Evolutionary conservation across 2,797 vertebrate genomes (phyloP).

Genomic region (Pyrrhura leucotis): DNA sequence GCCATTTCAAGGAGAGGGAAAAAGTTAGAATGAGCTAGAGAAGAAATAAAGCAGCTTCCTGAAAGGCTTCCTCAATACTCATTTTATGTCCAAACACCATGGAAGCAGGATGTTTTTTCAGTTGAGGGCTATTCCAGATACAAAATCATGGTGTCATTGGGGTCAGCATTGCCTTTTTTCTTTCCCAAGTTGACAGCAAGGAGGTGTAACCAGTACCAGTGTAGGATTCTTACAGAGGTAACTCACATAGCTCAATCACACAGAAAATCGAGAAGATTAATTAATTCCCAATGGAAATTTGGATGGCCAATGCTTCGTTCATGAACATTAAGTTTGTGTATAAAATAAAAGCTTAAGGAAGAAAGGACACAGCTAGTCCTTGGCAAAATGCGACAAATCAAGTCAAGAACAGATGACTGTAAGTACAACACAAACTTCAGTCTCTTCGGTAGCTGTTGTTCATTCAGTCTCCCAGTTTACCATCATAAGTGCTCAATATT

Average conservation of each 20-base stretch:
- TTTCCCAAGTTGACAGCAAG: background rate
- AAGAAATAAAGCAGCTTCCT: background rate
- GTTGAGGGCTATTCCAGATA: background rate
- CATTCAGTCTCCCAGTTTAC: background rate
- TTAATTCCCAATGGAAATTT: background rate
- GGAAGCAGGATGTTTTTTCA: background rate
- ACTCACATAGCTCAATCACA: background rate
- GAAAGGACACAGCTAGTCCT: background rate
- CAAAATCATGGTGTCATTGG: background rate
- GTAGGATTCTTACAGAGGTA: background rate
- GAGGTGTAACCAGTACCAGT: background rate
- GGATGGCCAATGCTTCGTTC: background rate
- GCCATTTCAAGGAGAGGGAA: slow-evolving; percentile 17
- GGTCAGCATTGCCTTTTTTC: background rate
- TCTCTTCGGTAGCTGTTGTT: background rate
- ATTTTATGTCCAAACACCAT: background rate
- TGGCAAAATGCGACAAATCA: background rate
- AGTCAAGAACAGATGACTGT: background rate
- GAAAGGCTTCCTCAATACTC: background rate
- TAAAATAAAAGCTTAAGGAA: background rate
- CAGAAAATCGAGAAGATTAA: background rate
- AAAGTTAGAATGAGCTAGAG: background rate
- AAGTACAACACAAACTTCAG: background rate
- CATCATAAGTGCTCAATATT: background rate
- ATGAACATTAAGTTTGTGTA: background rate